Conservation (phyloP, 2,113 vertebrate species). For the Irena cyanogastra region DNA sequence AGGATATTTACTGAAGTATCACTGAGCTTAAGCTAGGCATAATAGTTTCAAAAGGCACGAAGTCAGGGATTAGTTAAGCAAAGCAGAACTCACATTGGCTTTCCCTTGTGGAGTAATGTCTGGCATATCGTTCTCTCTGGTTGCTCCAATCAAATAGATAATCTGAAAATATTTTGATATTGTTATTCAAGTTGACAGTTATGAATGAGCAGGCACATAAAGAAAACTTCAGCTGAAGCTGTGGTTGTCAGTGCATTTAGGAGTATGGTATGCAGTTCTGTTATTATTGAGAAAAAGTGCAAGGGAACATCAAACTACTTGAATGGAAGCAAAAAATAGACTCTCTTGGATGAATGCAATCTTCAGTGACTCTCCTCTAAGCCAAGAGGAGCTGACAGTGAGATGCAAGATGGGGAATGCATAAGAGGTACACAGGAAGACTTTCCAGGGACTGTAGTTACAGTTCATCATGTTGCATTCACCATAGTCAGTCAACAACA, state of each 20-base stretch:
- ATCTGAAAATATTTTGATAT: background rate
- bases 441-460: background rate
- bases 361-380: background rate
- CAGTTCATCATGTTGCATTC: background rate
- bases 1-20: background rate
- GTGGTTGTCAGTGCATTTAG: background rate
- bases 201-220: background rate
- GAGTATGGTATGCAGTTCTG: background rate
- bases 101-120: background rate
- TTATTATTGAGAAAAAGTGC: background rate
- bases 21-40: background rate
- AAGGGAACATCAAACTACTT: background rate
- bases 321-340: background rate
- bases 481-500: background rate
- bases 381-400: background rate
- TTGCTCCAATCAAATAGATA: background rate
- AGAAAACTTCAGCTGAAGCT: background rate
- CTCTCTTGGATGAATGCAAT: background rate
- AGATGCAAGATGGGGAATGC: background rate
- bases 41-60: background rate
- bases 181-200: background rate
- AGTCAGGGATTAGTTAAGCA: background rate
- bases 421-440: background rate
- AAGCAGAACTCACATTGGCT: background rate
- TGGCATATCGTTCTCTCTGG: background rate